Evolutionary conservation across 2,797 vertebrate genomes (phyloP).

Genomic region (Acridotheres tristis): DNA sequence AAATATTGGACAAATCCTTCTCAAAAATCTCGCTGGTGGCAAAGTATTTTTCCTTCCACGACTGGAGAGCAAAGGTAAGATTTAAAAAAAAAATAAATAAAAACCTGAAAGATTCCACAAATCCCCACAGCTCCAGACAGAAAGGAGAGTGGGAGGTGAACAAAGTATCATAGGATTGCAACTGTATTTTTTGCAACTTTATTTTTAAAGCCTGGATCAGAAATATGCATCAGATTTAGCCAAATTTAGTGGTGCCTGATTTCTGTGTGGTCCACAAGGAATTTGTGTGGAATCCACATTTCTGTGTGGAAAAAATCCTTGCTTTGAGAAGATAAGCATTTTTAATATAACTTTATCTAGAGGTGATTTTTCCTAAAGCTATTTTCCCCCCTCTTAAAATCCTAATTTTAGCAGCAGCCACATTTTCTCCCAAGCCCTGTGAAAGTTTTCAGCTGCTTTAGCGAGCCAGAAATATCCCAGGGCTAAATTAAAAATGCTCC

Average conservation of each 20-base stretch:
- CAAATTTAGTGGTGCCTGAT: neutral
- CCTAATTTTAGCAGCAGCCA: neutral
- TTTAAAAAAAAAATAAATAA: neutral
- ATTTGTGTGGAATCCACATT: neutral
- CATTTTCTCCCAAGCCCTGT: neutral
- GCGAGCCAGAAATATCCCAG: neutral
- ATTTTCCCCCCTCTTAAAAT: neutral
- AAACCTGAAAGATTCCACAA: neutral
- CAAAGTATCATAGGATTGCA: neutral
- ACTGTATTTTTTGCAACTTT: neutral
- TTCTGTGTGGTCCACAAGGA: neutral
- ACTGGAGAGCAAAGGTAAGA: neutral
- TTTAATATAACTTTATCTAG: rapidly evolving
- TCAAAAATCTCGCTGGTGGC: neutral
- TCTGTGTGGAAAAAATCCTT: neutral
- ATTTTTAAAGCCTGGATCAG: neutral
- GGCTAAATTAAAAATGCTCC: neutral
- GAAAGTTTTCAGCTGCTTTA: neutral
- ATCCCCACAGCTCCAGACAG: neutral
- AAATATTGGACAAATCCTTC: neutral
- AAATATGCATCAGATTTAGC: neutral
- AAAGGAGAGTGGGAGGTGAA: neutral
- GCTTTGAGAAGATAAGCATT: neutral
- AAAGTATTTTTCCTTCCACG: neutral
- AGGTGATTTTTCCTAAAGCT: neutral